phyloP scores from a whole-genome alignment of 1,140 invertebrate species.

The Drosophila truncata region DNA sequence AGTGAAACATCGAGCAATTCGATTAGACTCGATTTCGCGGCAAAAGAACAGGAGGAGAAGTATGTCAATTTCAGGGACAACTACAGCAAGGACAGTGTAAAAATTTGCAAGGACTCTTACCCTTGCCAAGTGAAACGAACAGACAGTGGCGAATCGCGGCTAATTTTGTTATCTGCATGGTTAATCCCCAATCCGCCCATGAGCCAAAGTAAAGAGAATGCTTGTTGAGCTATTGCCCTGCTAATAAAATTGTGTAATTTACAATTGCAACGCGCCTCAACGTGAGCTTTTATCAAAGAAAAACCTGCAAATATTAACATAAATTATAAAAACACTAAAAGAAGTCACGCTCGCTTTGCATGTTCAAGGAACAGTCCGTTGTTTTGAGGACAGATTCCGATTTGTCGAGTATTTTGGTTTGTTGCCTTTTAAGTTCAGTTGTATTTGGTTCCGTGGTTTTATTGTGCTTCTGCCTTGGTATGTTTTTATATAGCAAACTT shows the following conservation, averaged over 20 bases:
- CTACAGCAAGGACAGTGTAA: neutral
- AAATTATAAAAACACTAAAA: constrained; percentile 34
- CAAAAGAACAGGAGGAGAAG: constrained; percentile 28
- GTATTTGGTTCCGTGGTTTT: neutral
- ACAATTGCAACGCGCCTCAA: constrained; percentile 30
- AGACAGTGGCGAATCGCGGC: neutral
- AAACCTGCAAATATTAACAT: constrained; percentile 23
- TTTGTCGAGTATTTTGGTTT: neutral
- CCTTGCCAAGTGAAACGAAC: constrained; percentile 2
- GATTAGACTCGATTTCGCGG: constrained; percentile 10
- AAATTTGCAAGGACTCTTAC: constrained; percentile 1
- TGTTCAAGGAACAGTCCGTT: constrained; percentile 20
- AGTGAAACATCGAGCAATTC: constrained; percentile 23
- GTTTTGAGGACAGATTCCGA: neutral
- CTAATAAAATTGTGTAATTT: constrained; percentile 69
- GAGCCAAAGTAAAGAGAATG: constrained; percentile 34
- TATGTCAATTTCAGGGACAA: constrained; percentile 40
- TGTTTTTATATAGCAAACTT: constrained; percentile 14
- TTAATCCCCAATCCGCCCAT: constrained; percentile 7
- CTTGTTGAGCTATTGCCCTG: constrained; percentile 20
- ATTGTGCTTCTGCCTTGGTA: constrained; percentile 11
- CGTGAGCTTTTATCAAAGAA: constrained; percentile 41
- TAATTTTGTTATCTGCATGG: constrained; percentile 4
- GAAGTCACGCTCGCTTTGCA: constrained; percentile 10
- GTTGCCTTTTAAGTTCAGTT: neutral